Evolutionary conservation across 2,797 vertebrate genomes (phyloP), one percentile per base, ranked within the genome.

Genomic region (Lagocephalus sceleratus): DNA sequence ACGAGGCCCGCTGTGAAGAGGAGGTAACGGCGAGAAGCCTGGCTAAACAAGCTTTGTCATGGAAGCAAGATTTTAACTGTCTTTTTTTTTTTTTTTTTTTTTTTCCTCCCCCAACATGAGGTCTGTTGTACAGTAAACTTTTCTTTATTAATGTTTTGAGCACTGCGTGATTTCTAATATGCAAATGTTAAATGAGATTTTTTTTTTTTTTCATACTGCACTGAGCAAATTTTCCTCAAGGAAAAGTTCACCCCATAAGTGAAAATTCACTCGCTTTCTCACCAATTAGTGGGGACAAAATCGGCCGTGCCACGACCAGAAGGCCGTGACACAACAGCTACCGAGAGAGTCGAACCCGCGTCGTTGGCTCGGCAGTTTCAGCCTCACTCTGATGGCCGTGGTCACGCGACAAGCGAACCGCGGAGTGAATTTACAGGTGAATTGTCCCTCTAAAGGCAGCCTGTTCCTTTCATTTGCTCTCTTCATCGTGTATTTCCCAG

Each of bases 1-100:
- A 95, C 94, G 79, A 92, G 93, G 73, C 92, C 94, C 19, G 91
- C 93, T 61, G 91, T 90, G 42, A 99, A 99, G 84, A 91, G 97
- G 91, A 98, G 96, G 94, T 99, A 99, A 76, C 60, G 26, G 16
- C 5, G 60, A 39, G 47, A 47, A 39, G 5, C 47, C 75, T 47
- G 57, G 76, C 63, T 32, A 9, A 44, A 60, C 49, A 76, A 63
- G 57, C 62, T 19, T 63, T 14, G 41, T 65, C 56, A 59, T 63
- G 57, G 52, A 86, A 74, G 73, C 69, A 73, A 73, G 66, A 79
- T 83, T 87, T 85, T 81, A 71, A 85, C 78, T 77, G 26, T 50
- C 20, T 20, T 11, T 17, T 6, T 66, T 60, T 73, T 62, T 58
- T 47, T 1, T 17, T 23, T 29, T 20, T 10, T 17, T 43, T 26